Conservation (phyloP, 2,888 invertebrate genomes). For the Drosophila acutilabella region DNA sequence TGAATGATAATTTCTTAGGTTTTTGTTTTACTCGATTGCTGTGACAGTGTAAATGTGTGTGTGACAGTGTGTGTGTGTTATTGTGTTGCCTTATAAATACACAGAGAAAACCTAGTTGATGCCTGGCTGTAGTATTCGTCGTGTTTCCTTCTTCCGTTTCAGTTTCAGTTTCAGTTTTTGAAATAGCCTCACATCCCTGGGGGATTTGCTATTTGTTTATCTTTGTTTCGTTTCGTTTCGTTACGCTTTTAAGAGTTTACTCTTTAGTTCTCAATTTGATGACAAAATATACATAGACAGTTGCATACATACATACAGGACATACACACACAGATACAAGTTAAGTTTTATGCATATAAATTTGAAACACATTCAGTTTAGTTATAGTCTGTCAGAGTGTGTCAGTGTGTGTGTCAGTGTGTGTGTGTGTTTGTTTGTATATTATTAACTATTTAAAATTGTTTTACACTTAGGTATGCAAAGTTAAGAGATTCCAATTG, state of each 20-base stretch:
- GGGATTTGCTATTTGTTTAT: constrained; percentile 34
- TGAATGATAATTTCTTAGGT: constrained; percentile 64
- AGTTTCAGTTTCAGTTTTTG: constrained; percentile 6
- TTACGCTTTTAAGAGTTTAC: constrained; percentile 33
- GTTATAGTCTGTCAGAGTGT: constrained; percentile 32
- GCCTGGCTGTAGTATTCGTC: constrained; percentile 34
- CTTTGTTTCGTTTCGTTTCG: constrained; percentile 4
- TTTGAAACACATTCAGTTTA: constrained; percentile 66
- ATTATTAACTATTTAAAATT: constrained; percentile 54
- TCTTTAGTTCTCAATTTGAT: constrained; percentile 59
- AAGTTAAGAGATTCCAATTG: constrained; percentile 29
- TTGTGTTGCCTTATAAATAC: constrained; percentile 59
- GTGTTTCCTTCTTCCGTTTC: constrained; percentile 29
- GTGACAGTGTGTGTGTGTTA: constrained; percentile 22
- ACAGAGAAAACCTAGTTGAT: constrained; percentile 57
- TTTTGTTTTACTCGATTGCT: constrained; percentile 41
- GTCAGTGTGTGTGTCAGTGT: constrained; percentile 5
- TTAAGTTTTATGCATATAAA: constrained; percentile 45
- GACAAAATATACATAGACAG: constrained; percentile 68
- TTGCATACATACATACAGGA: constrained; percentile 48
- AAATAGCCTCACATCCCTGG: constrained; percentile 36
- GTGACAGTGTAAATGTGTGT: constrained; percentile 4
- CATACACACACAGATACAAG: constrained; percentile 29
- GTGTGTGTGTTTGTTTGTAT: constrained; percentile 23
- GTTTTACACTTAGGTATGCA: constrained; percentile 48